Conservation (phyloP, 2,797 vertebrate species). For the Tragelaphus eurycerus region DNA sequence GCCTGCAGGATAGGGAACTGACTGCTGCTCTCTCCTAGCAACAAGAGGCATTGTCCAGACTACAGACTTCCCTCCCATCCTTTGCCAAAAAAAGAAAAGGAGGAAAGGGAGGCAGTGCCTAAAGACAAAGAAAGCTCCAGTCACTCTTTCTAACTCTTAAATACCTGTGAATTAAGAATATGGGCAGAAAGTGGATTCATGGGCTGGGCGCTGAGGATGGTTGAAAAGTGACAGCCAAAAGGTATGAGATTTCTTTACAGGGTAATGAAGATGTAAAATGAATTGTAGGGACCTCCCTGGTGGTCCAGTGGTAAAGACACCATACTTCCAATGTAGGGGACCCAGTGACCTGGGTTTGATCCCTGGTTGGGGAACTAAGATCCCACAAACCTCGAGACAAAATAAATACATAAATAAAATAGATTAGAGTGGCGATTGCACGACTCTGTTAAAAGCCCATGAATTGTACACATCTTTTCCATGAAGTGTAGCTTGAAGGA, state of each 20-base stretch:
- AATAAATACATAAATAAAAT: background rate
- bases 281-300: background rate
- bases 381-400: background rate
- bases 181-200: background rate
- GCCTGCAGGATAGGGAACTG: no score
- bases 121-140: background rate
- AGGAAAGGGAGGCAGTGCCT: background rate
- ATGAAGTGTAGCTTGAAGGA: background rate
- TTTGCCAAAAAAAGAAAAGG: background rate
- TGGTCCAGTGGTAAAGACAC: background rate
- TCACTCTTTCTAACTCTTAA: background rate
- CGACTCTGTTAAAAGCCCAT: background rate
- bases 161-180: background rate
- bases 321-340: background rate
- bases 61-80: background rate
- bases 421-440: background rate
- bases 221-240: background rate
- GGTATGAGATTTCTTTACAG: background rate
- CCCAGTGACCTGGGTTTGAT: background rate
- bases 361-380: background rate
- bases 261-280: background rate
- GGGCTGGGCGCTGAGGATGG: background rate
- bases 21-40: conserved; percentile 31
- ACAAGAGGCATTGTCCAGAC: background rate
- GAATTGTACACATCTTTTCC: background rate